Base-by-base conservation (phyloP, 2,888 invertebrate genomes). In the Branchellion lobata region DNA sequence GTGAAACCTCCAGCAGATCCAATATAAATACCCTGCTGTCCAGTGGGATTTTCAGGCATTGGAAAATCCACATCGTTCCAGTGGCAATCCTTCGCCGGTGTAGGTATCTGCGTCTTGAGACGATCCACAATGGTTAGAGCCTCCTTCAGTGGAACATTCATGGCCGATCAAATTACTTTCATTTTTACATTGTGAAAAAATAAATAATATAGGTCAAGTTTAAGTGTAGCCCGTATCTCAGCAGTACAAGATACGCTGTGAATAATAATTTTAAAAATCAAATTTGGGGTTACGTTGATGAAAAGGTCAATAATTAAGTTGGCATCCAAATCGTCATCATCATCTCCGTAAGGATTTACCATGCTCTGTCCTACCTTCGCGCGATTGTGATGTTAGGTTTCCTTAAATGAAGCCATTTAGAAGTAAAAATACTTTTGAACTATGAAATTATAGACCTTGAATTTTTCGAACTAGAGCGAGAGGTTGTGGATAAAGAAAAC, bases 251-350 rank as follows among this genome's bases (percentile, higher is more conserved):
- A n/a, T n/a, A n/a, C n/a, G n/a, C n/a, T n/a, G n/a, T n/a, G n/a
- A n/a, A n/a, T n/a, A n/a, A n/a, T n/a, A n/a, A n/a, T n/a, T n/a
- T n/a, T n/a, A n/a, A n/a, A n/a, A n/a, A n/a, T n/a, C n/a, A n/a
- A n/a, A n/a, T n/a, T n/a, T n/a, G n/a, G 11, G 8, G 8, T 14
- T 47, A 77, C 77, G 21, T 65, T 18, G 1, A 77, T 14, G 14
- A 65, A 77, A 36, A 21, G 31, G 65, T 77, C 77, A n/a, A 77
- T 31, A 11, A 77, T 0, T 18, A n/a, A 33, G 40, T 77, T 77
- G 31, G n/a, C 61, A 1, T 77, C 77, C 29, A 77, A 77, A 36
- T 77, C 77, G 29, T 77, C 77, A 31, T 77, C 77, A 36, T 77
- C 77, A n/a, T 65, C 61, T 1, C 77, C 77, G 8, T 51, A 65